Percentiles rank a stretch among this genome's conserved stretches.
These are phyloP conservation scores for Pyralis farinalis DNA, from an alignment of 2,888 invertebrate species.

Conservation along the genomic window DNA sequence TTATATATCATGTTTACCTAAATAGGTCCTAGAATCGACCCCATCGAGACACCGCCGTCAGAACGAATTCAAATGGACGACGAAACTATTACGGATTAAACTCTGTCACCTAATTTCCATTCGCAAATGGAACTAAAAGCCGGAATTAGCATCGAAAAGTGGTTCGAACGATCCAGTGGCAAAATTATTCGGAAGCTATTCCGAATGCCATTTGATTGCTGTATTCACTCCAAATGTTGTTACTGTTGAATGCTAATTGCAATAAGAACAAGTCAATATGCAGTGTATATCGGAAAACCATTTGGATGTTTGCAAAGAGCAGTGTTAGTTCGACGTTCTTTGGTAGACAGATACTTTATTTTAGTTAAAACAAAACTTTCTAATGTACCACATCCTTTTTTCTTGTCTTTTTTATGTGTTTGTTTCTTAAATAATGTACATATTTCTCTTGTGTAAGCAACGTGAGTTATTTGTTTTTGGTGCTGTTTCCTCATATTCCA, in stretches of 20 bases:
- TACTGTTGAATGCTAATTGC: slow-evolving; percentile 8
- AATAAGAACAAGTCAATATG: slow-evolving; percentile 7
- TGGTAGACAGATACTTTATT: no score
- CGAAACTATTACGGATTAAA: slow-evolving; percentile 11
- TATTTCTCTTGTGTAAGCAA: no score
- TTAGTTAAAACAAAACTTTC: no score
- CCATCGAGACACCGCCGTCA: slow-evolving; percentile 30
- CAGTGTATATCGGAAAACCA: no score
- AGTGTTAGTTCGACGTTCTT: not conserved
- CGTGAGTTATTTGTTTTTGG: no score
- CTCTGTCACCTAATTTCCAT: slow-evolving; percentile 54
- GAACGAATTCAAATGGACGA: slow-evolving; percentile 16
- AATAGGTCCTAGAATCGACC: not conserved
- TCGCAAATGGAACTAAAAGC: slow-evolving; percentile 66
- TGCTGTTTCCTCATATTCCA: no score
- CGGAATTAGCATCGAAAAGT: slow-evolving; percentile 59
- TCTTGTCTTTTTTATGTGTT: no score
- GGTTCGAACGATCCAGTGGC: slow-evolving; percentile 31
- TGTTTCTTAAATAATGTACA: no score
- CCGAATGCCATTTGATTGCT: slow-evolving; percentile 52
- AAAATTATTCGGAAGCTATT: slow-evolving; percentile 51
- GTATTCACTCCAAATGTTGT: slow-evolving; percentile 12
- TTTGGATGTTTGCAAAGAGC: no score
- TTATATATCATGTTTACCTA: no score
- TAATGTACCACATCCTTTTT: no score